Percentiles rank a stretch among this genome's conserved stretches.
Conservation (phyloP, 2,888 invertebrate genomes). For the Campaea margaritaria region DNA sequence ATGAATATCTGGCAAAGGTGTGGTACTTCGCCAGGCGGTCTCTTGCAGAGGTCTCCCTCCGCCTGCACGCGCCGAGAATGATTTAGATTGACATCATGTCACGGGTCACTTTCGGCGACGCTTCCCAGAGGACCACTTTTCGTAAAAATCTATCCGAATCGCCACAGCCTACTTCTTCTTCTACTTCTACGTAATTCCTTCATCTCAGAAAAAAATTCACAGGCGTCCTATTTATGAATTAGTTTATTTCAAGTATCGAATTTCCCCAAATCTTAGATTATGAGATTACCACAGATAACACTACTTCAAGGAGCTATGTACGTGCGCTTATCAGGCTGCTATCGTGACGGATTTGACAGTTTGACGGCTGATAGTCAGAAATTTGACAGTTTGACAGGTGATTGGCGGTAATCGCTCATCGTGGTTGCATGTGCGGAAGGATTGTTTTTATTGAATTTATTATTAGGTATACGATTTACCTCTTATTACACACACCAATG, state of each 20-base stretch:
- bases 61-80: no score
- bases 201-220: no score
- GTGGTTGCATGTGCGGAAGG: slow-evolving; percentile 17
- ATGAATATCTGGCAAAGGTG: no score
- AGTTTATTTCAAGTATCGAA: slow-evolving; percentile 32
- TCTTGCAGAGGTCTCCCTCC: no score
- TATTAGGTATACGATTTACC: slow-evolving; percentile 4
- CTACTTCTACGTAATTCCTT: no score
- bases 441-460: slow-evolving; percentile 26
- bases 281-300: slow-evolving; percentile 29
- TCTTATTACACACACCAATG: no score
- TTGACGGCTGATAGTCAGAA: slow-evolving; percentile 66
- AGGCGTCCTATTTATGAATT: background rate
- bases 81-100: no score
- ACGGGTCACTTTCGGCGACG: no score
- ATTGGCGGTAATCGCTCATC: slow-evolving; percentile 50
- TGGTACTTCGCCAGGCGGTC: no score
- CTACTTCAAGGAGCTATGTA: slow-evolving; percentile 37
- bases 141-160: no score
- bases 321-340: slow-evolving; percentile 43
- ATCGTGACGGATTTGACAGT: slow-evolving; percentile 66
- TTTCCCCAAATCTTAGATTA: slow-evolving; percentile 42
- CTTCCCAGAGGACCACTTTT: no score
- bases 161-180: no score
- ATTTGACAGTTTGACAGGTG: slow-evolving; percentile 65